These are phyloP conservation scores for Menura novaehollandiae DNA, from an alignment of 2,113 vertebrate genomes.

Conservation along the genomic window DNA sequence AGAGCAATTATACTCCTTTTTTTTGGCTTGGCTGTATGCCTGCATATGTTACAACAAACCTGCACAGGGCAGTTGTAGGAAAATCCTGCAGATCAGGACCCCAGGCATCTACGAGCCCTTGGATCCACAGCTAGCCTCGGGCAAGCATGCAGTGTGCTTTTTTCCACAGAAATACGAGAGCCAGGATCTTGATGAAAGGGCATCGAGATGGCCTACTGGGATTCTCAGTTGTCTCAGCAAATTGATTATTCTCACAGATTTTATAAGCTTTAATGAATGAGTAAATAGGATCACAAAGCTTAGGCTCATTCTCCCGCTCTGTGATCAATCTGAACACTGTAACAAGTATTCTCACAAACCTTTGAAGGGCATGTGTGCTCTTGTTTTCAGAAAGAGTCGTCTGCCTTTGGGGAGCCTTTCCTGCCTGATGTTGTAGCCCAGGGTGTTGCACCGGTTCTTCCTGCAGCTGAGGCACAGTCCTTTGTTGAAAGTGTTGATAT, in stretches of 20 bases:
- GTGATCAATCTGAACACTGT: not conserved
- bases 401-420: slow-evolving; percentile 67
- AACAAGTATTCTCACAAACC: slow-evolving; percentile 73
- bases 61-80: not conserved
- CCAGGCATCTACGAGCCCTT: not conserved
- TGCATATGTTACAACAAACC: not conserved
- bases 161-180: not conserved
- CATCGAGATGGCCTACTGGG: not conserved
- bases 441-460: slow-evolving; percentile 85
- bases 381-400: slow-evolving; percentile 84
- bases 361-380: slow-evolving; percentile 85
- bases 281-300: not conserved
- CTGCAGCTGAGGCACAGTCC: slow-evolving; percentile 88
- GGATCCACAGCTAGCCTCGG: not conserved
- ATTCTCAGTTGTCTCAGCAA: not conserved
- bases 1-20: slow-evolving; percentile 6
- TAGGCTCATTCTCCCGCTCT: not conserved
- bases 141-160: not conserved
- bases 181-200: not conserved
- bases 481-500: slow-evolving; percentile 82
- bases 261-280: not conserved
- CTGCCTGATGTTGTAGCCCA: slow-evolving; percentile 85
- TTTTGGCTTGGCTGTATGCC: not conserved
- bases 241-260: not conserved
- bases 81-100: not conserved